phyloP scores from a whole-genome alignment of 2,113 vertebrate species.

The Leptobrachium leishanense region DNA sequence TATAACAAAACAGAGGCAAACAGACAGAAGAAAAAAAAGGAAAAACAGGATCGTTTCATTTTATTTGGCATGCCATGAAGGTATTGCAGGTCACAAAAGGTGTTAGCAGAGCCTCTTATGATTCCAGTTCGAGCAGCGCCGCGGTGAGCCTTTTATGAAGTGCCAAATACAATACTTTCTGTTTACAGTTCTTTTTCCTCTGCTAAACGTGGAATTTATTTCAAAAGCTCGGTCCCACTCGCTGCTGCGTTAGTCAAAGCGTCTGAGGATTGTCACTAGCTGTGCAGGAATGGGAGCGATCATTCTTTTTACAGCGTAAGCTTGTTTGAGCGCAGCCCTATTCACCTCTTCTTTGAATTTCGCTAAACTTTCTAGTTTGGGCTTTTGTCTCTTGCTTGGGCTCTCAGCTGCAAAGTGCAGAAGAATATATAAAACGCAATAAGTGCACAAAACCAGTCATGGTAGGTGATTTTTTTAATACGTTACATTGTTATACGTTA shows the following conservation, averaged over 20 bases:
- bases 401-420: too few species aligned
- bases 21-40: conserved; percentile 12
- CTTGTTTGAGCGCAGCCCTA: too few species aligned
- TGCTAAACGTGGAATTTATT: conserved; percentile 26
- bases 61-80: conserved; percentile 40
- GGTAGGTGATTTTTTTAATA: too few species aligned
- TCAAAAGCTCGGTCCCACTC: not conserved
- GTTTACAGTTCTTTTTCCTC: conserved; percentile 22
- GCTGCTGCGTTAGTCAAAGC: not conserved
- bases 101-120: conserved; percentile 34
- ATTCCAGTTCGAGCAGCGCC: conserved; percentile 26
- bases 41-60: conserved; percentile 21
- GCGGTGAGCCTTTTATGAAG: conserved; percentile 34
- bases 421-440: too few species aligned
- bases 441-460: too few species aligned
- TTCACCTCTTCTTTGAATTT: too few species aligned
- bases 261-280: too few species aligned
- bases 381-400: too few species aligned
- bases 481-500: too few species aligned
- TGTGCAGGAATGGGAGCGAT: too few species aligned
- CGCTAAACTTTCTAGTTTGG: too few species aligned
- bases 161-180: conserved; percentile 42
- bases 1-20: conserved; percentile 25
- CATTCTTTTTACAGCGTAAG: too few species aligned
- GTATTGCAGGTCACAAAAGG: conserved; percentile 42